Conservation (phyloP, 2,888 invertebrate species). For the Neuroscelio doddi region DNA sequence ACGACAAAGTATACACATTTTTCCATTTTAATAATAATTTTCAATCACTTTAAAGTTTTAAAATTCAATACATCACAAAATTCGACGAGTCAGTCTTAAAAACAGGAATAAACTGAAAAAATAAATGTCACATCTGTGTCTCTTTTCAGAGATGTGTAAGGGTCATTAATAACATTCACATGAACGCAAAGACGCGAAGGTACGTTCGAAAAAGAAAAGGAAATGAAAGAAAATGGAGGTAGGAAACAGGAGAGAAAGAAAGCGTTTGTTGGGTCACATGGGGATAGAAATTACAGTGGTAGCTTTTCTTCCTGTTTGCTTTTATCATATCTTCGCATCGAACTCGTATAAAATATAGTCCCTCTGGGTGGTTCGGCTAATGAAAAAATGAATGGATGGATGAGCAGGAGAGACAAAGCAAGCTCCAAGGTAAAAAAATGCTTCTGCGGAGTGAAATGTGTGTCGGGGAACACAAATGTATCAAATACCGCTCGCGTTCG, state of each 20-base stretch:
- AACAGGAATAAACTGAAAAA: too few relatives aligned
- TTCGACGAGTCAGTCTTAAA: too few relatives aligned
- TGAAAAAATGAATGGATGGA: slow-evolving; percentile 29
- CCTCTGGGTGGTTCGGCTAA: slow-evolving; percentile 29
- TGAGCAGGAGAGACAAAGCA: slow-evolving; percentile 6
- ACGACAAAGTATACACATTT: too few relatives aligned
- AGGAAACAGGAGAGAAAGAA: neutral
- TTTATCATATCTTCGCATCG: slow-evolving; percentile 36
- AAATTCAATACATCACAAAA: too few relatives aligned
- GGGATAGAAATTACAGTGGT: slow-evolving; percentile 27
- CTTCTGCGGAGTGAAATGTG: slow-evolving; percentile 12
- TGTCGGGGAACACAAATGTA: slow-evolving; percentile 3
- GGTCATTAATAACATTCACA: slow-evolving; percentile 3
- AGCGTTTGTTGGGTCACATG: neutral
- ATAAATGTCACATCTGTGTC: too few relatives aligned
- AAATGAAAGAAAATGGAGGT: neutral
- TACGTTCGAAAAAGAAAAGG: neutral
- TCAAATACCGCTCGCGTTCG: too few relatives aligned
- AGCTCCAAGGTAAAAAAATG: slow-evolving; percentile 7
- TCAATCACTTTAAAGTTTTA: too few relatives aligned
- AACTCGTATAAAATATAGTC: slow-evolving; percentile 27
- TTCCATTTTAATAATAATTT: too few relatives aligned
- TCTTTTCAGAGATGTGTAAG: too few relatives aligned
- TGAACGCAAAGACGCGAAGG: neutral
- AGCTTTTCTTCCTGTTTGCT: slow-evolving; percentile 28